A percentile compares a stretch with the other conserved stretches of the same genome.
Conservation (phyloP, 2,113 vertebrate genomes). For the Vireo altiloquus region DNA sequence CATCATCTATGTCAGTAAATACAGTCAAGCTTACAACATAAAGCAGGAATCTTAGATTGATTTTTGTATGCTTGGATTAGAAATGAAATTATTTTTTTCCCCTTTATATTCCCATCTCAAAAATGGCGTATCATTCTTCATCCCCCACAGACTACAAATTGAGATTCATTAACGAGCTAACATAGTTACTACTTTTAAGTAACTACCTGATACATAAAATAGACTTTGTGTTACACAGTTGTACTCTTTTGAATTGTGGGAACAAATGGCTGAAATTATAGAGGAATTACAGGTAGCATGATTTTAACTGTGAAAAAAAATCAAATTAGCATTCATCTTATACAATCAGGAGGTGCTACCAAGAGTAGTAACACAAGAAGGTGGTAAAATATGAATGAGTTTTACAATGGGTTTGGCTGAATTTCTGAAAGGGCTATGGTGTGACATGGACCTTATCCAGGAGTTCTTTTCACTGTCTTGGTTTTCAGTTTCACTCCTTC, state of each 20-base stretch:
- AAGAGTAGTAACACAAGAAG: neutral
- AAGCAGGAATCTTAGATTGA: neutral
- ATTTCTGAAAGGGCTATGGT: neutral
- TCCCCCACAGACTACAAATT: neutral
- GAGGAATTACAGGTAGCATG: neutral
- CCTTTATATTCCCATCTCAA: neutral
- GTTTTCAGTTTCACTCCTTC: neutral
- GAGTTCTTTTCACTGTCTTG: neutral
- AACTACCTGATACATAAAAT: neutral
- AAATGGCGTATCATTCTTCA: neutral
- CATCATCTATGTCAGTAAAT: neutral
- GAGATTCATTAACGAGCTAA: neutral
- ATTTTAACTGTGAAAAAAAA: neutral
- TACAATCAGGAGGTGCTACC: neutral
- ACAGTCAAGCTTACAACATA: neutral
- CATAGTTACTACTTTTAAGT: neutral
- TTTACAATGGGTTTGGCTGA: neutral
- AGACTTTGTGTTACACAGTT: neutral
- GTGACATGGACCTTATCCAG: neutral
- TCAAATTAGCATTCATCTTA: neutral
- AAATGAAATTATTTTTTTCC: neutral
- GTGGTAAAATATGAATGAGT: neutral
- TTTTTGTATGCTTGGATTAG: neutral
- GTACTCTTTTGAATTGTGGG: neutral
- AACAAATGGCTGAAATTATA: neutral